These are phyloP conservation scores for Spongilla lacustris DNA, from an alignment of 37 sponge, comb jelly and placozoan genomes.

Conservation along the genomic window DNA sequence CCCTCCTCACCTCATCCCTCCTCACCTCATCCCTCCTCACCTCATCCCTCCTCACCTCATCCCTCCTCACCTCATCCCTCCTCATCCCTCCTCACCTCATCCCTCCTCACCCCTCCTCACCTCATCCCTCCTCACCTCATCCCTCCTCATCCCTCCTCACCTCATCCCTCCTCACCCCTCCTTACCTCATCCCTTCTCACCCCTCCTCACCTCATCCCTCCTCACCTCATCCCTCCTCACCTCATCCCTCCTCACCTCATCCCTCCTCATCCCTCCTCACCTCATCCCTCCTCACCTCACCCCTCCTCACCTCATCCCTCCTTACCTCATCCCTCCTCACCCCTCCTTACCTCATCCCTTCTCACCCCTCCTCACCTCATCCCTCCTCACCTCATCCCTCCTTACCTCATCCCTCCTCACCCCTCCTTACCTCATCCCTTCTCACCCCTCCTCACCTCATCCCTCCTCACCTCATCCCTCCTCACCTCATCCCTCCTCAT, in stretches of 20 bases:
- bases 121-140: neutral
- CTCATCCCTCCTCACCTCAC: conserved; percentile 26
- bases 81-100: neutral
- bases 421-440: neutral
- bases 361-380: conserved; percentile 10
- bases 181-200: neutral
- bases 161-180: too few relatives aligned
- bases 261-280: neutral
- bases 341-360: conserved; percentile 4
- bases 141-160: neutral
- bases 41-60: conserved; percentile 9
- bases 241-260: neutral
- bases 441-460: neutral
- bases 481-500: neutral
- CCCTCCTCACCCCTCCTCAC: neutral
- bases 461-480: too few relatives aligned
- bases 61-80: conserved; percentile 7
- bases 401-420: neutral
- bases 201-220: neutral
- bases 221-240: neutral
- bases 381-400: conserved; percentile 5
- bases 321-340: conserved; percentile 6
- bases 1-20: conserved; percentile 36
- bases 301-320: conserved; percentile 36
- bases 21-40: conserved; percentile 6